phyloP scores from a whole-genome alignment of 2,797 vertebrate species.

The Sphenodon punctatus region DNA sequence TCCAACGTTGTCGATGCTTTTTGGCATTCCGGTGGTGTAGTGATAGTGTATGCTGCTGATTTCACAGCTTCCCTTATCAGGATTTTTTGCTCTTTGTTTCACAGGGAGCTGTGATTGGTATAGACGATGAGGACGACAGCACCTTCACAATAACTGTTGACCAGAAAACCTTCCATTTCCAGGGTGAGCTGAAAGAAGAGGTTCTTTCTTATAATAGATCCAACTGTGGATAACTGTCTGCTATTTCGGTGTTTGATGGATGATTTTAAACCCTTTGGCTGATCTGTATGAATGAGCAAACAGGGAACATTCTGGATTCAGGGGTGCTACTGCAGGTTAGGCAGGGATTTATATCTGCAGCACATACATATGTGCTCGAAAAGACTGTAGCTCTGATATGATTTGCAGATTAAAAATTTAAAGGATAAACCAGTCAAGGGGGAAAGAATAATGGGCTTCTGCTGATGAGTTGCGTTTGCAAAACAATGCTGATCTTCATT shows the following conservation, averaged over 20 bases:
- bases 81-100: slow-evolving; percentile 84
- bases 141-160: slow-evolving; percentile 99
- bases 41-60: slow-evolving; percentile 83
- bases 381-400: slow-evolving; percentile 69
- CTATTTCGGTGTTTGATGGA: slow-evolving; percentile 59
- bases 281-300: slow-evolving; percentile 68
- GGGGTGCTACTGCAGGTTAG: slow-evolving; percentile 77
- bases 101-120: slow-evolving; percentile 99
- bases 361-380: slow-evolving; percentile 73
- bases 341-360: slow-evolving; percentile 77
- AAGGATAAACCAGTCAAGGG: slow-evolving; percentile 72
- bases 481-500: slow-evolving; percentile 68
- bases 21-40: slow-evolving; percentile 76
- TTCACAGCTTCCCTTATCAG: slow-evolving; percentile 86
- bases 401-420: slow-evolving; percentile 76
- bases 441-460: slow-evolving; percentile 71
- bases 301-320: slow-evolving; percentile 75
- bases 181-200: slow-evolving; percentile 89
- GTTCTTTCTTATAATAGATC: slow-evolving; percentile 67
- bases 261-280: slow-evolving; percentile 71
- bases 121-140: slow-evolving; percentile 99
- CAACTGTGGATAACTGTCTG: slow-evolving; percentile 31
- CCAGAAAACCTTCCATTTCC: slow-evolving; percentile 99
- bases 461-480: slow-evolving; percentile 68
- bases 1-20: slow-evolving; percentile 58